These are phyloP conservation scores for Pygmarrhopalites habei DNA, from an alignment of 1,140 invertebrate species.

Conservation along the genomic window DNA sequence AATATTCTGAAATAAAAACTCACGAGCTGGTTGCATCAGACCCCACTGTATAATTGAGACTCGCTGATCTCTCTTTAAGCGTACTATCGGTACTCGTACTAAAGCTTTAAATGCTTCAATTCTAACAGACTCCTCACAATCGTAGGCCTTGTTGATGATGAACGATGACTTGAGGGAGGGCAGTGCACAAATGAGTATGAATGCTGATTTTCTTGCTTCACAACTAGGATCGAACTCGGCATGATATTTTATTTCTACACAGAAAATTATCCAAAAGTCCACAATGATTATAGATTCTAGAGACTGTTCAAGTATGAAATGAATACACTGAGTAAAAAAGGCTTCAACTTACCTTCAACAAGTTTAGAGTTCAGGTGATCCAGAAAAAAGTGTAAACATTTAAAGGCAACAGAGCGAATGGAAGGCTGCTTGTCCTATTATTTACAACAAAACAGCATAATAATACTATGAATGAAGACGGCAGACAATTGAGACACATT, in stretches of 20 bases:
- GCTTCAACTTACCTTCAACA: too few species aligned
- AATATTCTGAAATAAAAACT: not conserved
- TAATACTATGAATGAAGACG: too few species aligned
- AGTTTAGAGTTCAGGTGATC: too few species aligned
- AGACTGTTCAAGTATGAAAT: too few species aligned
- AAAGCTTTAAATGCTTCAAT: slow-evolving; percentile 14
- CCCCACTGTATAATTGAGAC: slow-evolving; percentile 12
- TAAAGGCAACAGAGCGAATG: too few species aligned
- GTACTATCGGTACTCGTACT: not conserved
- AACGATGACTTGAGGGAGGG: slow-evolving; percentile 2
- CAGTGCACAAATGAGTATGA: not conserved
- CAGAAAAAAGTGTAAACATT: too few species aligned
- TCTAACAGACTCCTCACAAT: not conserved
- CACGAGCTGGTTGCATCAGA: slow-evolving; percentile 1
- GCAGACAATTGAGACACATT: too few species aligned
- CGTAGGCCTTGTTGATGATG: slow-evolving; percentile 13
- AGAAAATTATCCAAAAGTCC: too few species aligned
- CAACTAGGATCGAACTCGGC: slow-evolving; percentile 10
- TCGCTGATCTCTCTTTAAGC: not conserved
- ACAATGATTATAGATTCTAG: too few species aligned
- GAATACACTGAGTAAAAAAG: too few species aligned
- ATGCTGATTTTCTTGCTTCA: not conserved
- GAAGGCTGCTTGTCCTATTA: too few species aligned
- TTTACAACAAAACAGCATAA: too few species aligned
- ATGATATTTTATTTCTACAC: slow-evolving; percentile 16